Evolutionary conservation across 2,113 vertebrate species (phyloP).

Genomic region (Dicerorhinus sumatrensis): DNA sequence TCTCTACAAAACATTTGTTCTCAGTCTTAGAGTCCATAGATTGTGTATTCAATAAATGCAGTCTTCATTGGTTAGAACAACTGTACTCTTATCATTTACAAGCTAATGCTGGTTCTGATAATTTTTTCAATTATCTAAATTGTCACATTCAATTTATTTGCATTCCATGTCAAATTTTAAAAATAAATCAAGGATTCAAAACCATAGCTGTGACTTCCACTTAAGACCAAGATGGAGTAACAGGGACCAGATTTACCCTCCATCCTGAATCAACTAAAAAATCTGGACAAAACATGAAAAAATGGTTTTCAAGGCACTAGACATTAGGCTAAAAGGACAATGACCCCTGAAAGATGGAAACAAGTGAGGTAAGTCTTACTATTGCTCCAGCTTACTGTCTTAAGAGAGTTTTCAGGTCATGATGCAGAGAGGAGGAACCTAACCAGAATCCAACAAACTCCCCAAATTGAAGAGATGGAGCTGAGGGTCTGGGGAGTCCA

Average conservation of each 20-base stretch:
- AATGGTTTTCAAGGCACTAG: background rate
- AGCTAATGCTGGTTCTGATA: conserved; percentile 35
- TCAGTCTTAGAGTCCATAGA: conserved; percentile 12
- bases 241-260: background rate
- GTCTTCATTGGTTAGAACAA: conserved; percentile 46
- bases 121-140: conserved; percentile 61
- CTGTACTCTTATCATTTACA: conserved; percentile 47
- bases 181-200: conserved; percentile 32
- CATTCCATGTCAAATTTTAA: conserved; percentile 9
- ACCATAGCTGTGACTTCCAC: background rate
- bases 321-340: background rate
- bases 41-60: conserved; percentile 20
- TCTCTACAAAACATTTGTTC: conserved; percentile 40
- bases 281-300: background rate
- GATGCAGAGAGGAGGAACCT: background rate
- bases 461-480: background rate
- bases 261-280: background rate
- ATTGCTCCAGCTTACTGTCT: background rate
- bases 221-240: conserved; percentile 19
- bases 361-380: background rate
- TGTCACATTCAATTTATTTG: conserved; percentile 50
- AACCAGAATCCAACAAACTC: background rate
- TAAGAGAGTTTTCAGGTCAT: background rate
- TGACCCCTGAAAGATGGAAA: background rate
- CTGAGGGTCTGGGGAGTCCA: background rate